Percentiles rank a stretch among this genome's conserved stretches.
These are phyloP conservation scores for Rhynchonycteris naso DNA, from an alignment of 2,797 vertebrate genomes.

Conservation along the genomic window DNA sequence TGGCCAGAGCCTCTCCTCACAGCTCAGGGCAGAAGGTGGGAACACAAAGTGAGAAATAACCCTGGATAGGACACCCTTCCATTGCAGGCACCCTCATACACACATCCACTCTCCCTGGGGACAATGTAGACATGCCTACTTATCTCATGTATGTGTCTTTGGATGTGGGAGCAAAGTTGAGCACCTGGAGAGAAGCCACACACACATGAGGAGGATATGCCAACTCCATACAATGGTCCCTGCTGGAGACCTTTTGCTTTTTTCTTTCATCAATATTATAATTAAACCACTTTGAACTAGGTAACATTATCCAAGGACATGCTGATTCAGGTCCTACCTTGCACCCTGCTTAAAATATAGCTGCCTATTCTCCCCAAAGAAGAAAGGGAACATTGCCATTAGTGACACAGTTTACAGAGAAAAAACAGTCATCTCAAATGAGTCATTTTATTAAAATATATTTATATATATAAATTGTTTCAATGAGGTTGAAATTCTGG, in stretches of 20 bases:
- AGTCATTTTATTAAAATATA: neutral
- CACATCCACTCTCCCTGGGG: neutral
- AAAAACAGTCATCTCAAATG: neutral
- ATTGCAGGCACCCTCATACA: neutral
- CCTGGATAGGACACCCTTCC: neutral
- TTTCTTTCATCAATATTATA: neutral
- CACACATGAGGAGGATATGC: neutral
- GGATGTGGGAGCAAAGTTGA: neutral
- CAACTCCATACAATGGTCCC: neutral
- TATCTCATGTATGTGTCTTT: neutral
- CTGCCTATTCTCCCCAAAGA: neutral
- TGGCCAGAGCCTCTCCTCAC: neutral
- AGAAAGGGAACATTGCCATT: neutral
- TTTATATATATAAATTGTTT: neutral
- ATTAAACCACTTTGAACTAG: neutral
- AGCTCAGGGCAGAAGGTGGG: neutral
- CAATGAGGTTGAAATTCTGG: neutral
- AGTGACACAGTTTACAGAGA: neutral
- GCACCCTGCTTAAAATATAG: neutral
- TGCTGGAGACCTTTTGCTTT: neutral
- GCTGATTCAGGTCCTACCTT: neutral
- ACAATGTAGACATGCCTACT: neutral
- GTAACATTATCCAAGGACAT: neutral
- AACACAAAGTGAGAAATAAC: neutral
- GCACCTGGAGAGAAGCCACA: neutral